phyloP scores from a whole-genome alignment of 2,113 vertebrate species.

The Ovis aries region ARS-UI_Ramb_v3.0 NC_056067.1:39437501-39438000 shows the following conservation, averaged over 20 bases:
- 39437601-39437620: not conserved
- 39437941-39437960: constrained; percentile 20
- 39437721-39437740: not conserved
- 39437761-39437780: constrained; percentile 1
- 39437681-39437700: not conserved
- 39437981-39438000: not conserved
- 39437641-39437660: not conserved
- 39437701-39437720: not conserved
- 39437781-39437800: not conserved
- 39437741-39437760: not conserved
- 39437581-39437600: not conserved
- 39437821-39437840: not conserved
- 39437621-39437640: not conserved
- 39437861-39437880: not conserved
- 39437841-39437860: not conserved
- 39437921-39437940: constrained; percentile 24
- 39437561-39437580: not conserved
- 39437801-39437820: not conserved
- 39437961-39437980: not conserved
- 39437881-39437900: not conserved
- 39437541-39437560: constrained; percentile 16
- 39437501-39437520: constrained; percentile 14
- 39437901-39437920: not conserved
- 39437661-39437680: not conserved
- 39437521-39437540: constrained; percentile 16